A percentile compares a stretch with the other conserved stretches of the same genome.
phyloP scores from a whole-genome alignment of 2,797 vertebrate genomes.

The Gymnocypris eckloni region DNA sequence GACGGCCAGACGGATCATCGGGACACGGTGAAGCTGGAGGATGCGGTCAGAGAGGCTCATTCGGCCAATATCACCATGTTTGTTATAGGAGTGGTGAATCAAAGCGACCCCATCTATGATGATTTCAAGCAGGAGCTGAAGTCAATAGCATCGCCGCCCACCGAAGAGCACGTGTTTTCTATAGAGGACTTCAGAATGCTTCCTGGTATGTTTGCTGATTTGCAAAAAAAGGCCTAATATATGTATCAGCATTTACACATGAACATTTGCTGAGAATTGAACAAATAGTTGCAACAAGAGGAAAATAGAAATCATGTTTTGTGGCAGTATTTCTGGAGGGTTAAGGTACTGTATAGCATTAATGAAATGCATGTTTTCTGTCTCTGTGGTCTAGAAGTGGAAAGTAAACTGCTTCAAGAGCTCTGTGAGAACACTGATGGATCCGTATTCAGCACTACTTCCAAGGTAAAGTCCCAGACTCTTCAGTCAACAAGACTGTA shows the following conservation, averaged over 20 bases:
- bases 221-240: neutral
- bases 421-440: constrained; percentile 79
- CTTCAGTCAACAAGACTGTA: neutral
- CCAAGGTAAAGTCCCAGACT: constrained; percentile 15
- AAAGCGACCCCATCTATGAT: constrained; percentile 76
- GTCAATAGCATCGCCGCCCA: constrained; percentile 83
- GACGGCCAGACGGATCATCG: constrained; percentile 83
- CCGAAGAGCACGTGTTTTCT: constrained; percentile 79
- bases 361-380: neutral
- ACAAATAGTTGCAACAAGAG: too few relatives aligned
- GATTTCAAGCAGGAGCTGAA: constrained; percentile 82
- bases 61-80: constrained; percentile 78
- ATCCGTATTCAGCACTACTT: constrained; percentile 68
- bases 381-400: constrained; percentile 72
- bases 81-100: constrained; percentile 84
- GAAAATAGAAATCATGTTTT: too few relatives aligned
- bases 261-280: too few relatives aligned
- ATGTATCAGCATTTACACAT: too few relatives aligned
- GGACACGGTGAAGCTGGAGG: constrained; percentile 75
- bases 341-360: too few relatives aligned
- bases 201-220: constrained; percentile 65
- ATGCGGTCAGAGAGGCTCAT: constrained; percentile 73
- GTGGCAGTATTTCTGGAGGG: too few relatives aligned
- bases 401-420: constrained; percentile 79
- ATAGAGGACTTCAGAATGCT: constrained; percentile 80